A percentile compares a stretch with the other conserved stretches of the same genome.
phyloP scores from a whole-genome alignment of 2,888 invertebrate genomes.

The Parthenolecanium corni region DNA sequence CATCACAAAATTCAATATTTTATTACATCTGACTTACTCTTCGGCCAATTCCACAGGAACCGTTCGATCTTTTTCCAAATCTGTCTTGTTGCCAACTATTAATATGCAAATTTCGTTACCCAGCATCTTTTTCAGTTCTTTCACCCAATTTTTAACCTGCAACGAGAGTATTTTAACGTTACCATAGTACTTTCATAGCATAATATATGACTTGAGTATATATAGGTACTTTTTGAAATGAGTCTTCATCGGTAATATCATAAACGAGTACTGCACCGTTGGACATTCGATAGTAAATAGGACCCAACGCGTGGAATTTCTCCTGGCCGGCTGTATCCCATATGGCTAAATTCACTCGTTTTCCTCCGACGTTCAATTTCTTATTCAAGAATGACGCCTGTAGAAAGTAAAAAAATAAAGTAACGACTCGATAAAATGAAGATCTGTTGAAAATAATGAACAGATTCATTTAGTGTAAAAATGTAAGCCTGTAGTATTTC shows the following conservation, averaged over 20 bases:
- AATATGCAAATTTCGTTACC: conserved; percentile 82
- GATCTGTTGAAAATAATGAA: background rate
- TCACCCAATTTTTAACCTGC: conserved; percentile 95
- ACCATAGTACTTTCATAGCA: background rate
- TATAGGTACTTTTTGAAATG: conserved; percentile 82
- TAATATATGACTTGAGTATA: background rate
- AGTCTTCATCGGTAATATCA: conserved; percentile 94
- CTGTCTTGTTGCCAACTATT: conserved; percentile 95
- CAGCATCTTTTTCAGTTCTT: conserved; percentile 89
- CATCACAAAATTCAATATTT: too few relatives aligned
- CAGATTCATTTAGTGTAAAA: too few relatives aligned
- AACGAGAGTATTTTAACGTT: conserved; percentile 31
- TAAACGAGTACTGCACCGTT: conserved; percentile 96
- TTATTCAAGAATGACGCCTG: conserved; percentile 95
- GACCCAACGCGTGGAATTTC: conserved; percentile 90
- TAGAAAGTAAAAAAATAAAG: conserved; percentile 35
- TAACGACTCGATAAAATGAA: background rate
- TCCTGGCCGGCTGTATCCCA: conserved; percentile 99
- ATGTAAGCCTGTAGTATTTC: too few relatives aligned
- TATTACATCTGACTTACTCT: conserved; percentile 47
- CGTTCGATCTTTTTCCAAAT: conserved; percentile 80
- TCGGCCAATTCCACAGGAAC: conserved; percentile 76
- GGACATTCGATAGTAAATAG: conserved; percentile 94
- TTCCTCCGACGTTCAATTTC: conserved; percentile 79
- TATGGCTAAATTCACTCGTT: conserved; percentile 77